A percentile compares a stretch with the other conserved stretches of the same genome.
phyloP scores from a whole-genome alignment of 2,888 invertebrate genomes.

The Ecliptopera silaceata region DNA sequence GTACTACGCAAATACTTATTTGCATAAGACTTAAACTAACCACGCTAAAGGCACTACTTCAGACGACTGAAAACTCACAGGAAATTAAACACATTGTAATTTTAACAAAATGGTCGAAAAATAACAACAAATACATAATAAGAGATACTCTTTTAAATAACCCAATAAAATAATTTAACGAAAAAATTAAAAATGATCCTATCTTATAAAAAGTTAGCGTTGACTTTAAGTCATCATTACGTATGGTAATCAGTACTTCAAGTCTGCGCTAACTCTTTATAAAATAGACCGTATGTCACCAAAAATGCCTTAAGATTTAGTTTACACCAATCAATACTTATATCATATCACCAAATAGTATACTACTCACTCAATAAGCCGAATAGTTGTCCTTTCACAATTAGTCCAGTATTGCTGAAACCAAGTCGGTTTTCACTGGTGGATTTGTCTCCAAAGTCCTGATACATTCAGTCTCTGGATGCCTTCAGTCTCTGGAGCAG shows the following conservation, averaged over 20 bases:
- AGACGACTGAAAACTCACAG: constrained; percentile 10
- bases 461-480: constrained; percentile 21
- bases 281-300: too few species aligned
- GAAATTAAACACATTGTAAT: too few species aligned
- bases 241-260: too few species aligned
- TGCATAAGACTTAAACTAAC: constrained; percentile 14
- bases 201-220: too few species aligned
- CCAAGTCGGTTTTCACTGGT: constrained; percentile 6
- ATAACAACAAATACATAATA: too few species aligned
- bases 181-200: too few species aligned
- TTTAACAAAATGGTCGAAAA: too few species aligned
- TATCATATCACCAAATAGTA: too few species aligned
- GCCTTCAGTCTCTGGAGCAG: constrained; percentile 86
- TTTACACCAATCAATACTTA: not conserved
- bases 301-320: not conserved
- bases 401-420: not conserved
- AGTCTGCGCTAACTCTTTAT: too few species aligned
- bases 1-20: constrained; percentile 5
- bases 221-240: too few species aligned
- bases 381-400: constrained; percentile 15
- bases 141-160: too few species aligned
- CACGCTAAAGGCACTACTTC: constrained; percentile 27
- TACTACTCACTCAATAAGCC: constrained; percentile 12
- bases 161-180: not conserved
- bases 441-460: constrained; percentile 21